Evolutionary conservation across 2,797 vertebrate species (phyloP).

Genomic region (Enoplosus armatus): DNA sequence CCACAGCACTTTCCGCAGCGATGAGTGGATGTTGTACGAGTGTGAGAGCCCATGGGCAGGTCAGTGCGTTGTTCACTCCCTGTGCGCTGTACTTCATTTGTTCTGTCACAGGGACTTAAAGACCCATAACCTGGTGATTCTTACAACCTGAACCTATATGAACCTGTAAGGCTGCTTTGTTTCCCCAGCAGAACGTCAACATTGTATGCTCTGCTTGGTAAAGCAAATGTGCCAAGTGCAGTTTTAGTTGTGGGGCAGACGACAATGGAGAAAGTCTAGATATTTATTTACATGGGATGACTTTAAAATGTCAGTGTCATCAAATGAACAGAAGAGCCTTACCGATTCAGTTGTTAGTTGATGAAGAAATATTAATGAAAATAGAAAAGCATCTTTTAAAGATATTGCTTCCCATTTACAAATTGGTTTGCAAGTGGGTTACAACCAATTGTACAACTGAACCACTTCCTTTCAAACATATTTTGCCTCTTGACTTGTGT

Average conservation of each 20-base stretch:
- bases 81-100: background rate
- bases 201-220: background rate
- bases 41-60: conserved; percentile 97
- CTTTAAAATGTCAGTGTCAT: background rate
- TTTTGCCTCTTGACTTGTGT: background rate
- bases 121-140: background rate
- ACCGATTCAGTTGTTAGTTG: background rate
- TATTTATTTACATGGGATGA: background rate
- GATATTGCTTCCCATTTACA: background rate
- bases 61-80: conserved; percentile 54
- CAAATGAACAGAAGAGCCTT: background rate
- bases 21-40: conserved; percentile 98
- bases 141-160: background rate
- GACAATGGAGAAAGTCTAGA: background rate
- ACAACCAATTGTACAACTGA: background rate
- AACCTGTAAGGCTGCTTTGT: background rate
- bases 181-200: too few species aligned
- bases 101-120: background rate
- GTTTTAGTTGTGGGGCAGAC: background rate
- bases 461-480: background rate
- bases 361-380: background rate
- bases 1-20: conserved; percentile 92
- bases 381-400: too few species aligned
- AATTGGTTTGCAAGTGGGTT: background rate
- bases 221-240: background rate